Base-by-base conservation (phyloP, 2,113 vertebrate species). In the Calidris pugnax region DNA sequence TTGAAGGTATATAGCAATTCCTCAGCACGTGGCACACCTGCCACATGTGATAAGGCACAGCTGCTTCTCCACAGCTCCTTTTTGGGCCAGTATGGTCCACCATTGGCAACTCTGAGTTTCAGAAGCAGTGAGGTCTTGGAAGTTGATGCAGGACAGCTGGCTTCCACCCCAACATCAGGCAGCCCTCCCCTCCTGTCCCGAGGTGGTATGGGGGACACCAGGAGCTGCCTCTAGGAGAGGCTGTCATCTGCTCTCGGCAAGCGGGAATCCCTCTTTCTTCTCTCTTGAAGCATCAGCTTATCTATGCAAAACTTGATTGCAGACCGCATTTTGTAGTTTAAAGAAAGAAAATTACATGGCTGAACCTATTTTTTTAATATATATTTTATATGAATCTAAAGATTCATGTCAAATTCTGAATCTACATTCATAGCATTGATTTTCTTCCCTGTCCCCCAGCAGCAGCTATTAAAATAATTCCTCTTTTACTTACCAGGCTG, bases 151-250 rank as follows among this genome's bases (percentile, higher is more conserved):
- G 28, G 33, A 16, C 22, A 41, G 13, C 21, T 60, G 18, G 7
- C 5, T 85, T 76, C 19, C 22, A 48, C 26, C 37, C 10, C 14
- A 20, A 1, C 3, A 27, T 26, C 37, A 53, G 24, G 12, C 41
- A 68, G 23, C 35, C 24, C 3, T 32, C 7, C 9, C 7, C 2
- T 75, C 21, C 50, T 4, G 8, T 47, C 28, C 43, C 0, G 0
- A 6, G 24, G 35, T 68, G 9, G 13, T n/a, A 10, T 2, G 4
- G 20, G 48, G 32, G 47, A 55, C 11, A 4, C 6, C 4, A 21
- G 67, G 47, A 62, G 26, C 18, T 73, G 22, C 3, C 2, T 39
- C 2, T 7, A 35, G 32, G 27, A 51, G 35, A 23, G 47, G 20
- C 55, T 41, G 13, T 43, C 37, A 26, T 21, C 45, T 1, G 2